phyloP scores from a whole-genome alignment of 2,113 vertebrate genomes.

The Ursus arctos region DNA sequence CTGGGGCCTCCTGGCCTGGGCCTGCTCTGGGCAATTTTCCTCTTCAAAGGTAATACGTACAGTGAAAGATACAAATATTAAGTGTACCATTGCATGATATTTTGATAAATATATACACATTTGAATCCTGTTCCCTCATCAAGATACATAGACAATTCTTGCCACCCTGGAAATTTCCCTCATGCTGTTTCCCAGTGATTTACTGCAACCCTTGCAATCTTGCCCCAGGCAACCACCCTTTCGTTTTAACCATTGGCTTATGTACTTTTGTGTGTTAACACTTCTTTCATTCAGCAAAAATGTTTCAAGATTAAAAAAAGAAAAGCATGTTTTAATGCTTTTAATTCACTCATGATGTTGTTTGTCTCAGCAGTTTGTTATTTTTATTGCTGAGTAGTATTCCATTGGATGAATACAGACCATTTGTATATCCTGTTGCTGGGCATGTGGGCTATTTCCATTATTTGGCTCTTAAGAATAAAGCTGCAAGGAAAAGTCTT shows the following conservation, averaged over 20 bases:
- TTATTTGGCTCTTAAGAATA: slow-evolving; percentile 3
- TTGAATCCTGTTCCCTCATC: not conserved
- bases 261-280: not conserved
- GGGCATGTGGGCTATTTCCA: not conserved
- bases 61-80: not conserved
- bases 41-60: not conserved
- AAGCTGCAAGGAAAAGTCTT: not conserved
- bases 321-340: not conserved
- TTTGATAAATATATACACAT: not conserved
- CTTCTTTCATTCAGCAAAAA: slow-evolving; percentile 9
- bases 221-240: not conserved
- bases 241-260: not conserved
- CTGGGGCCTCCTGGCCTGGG: too few species aligned
- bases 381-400: not conserved
- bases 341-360: not conserved
- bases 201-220: not conserved
- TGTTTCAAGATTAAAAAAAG: not conserved
- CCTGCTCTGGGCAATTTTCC: too few species aligned
- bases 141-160: not conserved
- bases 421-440: not conserved
- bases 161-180: not conserved
- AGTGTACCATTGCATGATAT: not conserved
- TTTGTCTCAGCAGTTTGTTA: not conserved
- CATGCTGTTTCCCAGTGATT: not conserved
- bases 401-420: not conserved